phyloP scores from a whole-genome alignment of 92 coral and sea anemone genomes.

The Hydrozoanthus gracilis region DNA sequence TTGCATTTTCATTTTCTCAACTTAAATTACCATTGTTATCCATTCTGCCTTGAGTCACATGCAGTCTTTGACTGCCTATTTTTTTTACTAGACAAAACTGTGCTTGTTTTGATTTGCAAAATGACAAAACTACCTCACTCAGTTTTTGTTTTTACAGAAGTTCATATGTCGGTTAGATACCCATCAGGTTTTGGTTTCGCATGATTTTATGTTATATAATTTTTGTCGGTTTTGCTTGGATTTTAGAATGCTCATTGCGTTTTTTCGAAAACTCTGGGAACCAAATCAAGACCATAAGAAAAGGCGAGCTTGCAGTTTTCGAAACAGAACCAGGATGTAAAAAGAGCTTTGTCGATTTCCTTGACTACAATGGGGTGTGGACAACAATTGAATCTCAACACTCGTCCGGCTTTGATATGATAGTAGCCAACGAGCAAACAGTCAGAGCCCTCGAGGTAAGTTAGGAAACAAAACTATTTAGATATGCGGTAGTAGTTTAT shows the following conservation, averaged over 20 bases:
- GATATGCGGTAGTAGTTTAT: not conserved
- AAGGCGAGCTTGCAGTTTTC: not conserved
- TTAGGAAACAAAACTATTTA: not conserved
- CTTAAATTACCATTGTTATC: too few species aligned
- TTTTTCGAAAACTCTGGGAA: not conserved
- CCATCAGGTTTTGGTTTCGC: too few species aligned
- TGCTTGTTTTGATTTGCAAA: too few species aligned
- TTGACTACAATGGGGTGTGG: not conserved
- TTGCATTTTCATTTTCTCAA: too few species aligned
- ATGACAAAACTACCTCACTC: too few species aligned
- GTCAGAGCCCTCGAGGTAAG: slow-evolving; percentile 23
- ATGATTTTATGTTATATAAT: too few species aligned
- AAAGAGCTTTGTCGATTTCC: not conserved
- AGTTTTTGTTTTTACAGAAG: too few species aligned
- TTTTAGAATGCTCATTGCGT: not conserved
- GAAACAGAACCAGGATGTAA: not conserved
- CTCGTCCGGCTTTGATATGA: not conserved
- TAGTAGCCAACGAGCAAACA: too few species aligned
- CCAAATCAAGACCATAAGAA: slow-evolving; percentile 25
- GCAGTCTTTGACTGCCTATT: too few species aligned
- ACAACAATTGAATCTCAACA: not conserved
- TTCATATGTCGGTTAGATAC: too few species aligned
- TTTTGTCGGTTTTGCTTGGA: not conserved
- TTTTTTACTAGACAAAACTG: too few species aligned
- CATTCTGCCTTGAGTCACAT: too few species aligned